phyloP scores from a whole-genome alignment of 2,113 vertebrate species.

The Meles meles region DNA sequence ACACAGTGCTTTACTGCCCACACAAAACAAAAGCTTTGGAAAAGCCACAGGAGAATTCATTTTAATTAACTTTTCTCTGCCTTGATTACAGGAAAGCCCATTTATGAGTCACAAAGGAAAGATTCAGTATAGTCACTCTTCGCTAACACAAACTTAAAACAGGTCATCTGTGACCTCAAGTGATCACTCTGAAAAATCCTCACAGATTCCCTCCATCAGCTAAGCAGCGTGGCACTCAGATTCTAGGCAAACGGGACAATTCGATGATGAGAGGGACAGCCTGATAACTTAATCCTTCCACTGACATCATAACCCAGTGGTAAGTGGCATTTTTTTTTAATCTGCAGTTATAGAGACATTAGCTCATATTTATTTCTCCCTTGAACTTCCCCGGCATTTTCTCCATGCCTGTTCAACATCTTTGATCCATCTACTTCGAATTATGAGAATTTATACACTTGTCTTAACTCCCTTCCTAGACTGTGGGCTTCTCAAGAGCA shows the following conservation, averaged over 20 bases:
- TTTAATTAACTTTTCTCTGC: conserved; percentile 65
- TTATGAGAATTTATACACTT: neutral
- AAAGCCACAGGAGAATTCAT: conserved; percentile 55
- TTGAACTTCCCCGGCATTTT: neutral
- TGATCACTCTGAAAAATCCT: conserved; percentile 48
- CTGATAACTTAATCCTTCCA: neutral
- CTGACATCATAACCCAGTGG: neutral
- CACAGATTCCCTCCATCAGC: neutral
- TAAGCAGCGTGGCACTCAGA: neutral
- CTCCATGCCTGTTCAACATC: neutral
- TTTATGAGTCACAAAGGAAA: conserved; percentile 55
- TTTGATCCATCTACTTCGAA: neutral
- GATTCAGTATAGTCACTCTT: neutral
- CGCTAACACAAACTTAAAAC: conserved; percentile 56
- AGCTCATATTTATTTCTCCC: neutral
- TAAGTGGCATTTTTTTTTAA: neutral
- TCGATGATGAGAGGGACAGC: neutral
- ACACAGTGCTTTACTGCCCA: conserved; percentile 4
- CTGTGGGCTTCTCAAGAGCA: neutral
- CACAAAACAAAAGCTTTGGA: conserved; percentile 45
- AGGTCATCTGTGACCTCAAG: conserved; percentile 57
- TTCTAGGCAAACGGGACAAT: conserved; percentile 3
- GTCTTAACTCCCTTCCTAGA: neutral
- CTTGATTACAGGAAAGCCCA: conserved; percentile 44
- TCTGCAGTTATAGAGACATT: neutral